Conservation (phyloP, 1,140 invertebrate species). For the Papilio polyxenes region DNA sequence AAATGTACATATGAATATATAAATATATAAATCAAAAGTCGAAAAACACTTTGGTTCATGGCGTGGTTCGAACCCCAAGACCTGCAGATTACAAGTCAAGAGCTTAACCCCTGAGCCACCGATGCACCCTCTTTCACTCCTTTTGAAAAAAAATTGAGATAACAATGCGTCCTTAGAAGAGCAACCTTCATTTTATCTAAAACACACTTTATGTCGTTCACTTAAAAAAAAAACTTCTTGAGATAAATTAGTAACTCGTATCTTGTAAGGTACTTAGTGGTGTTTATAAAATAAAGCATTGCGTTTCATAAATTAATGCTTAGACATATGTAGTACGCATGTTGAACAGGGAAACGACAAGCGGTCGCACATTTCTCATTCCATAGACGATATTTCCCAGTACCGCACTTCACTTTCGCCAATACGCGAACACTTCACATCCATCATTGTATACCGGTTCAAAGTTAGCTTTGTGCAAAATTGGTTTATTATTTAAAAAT, state of each 20-base stretch:
- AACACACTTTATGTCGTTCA: not conserved
- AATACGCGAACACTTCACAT: not conserved
- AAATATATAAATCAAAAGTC: no score
- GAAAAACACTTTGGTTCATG: no score
- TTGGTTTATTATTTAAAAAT: not conserved
- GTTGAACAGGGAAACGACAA: slow-evolving; percentile 15
- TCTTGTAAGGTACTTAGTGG: not conserved
- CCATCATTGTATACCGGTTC: not conserved
- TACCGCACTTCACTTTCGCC: slow-evolving; percentile 25
- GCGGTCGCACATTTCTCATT: slow-evolving; percentile 10
- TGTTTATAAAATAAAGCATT: not conserved
- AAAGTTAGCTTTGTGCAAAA: not conserved
- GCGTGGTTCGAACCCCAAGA: no score
- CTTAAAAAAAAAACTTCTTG: not conserved
- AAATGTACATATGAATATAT: no score
- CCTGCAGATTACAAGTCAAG: no score
- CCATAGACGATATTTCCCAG: slow-evolving; percentile 14
- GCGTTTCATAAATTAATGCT: not conserved
- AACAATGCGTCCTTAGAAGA: not conserved
- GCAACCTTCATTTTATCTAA: no score
- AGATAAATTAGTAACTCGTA: no score
- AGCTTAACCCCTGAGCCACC: no score
- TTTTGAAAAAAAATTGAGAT: not conserved
- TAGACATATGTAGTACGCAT: not conserved
- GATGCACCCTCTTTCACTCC: no score